Percentiles rank a stretch among this genome's conserved stretches.
Conservation (phyloP, 2,888 invertebrate species). For the Aleiodes leptofemur region DNA sequence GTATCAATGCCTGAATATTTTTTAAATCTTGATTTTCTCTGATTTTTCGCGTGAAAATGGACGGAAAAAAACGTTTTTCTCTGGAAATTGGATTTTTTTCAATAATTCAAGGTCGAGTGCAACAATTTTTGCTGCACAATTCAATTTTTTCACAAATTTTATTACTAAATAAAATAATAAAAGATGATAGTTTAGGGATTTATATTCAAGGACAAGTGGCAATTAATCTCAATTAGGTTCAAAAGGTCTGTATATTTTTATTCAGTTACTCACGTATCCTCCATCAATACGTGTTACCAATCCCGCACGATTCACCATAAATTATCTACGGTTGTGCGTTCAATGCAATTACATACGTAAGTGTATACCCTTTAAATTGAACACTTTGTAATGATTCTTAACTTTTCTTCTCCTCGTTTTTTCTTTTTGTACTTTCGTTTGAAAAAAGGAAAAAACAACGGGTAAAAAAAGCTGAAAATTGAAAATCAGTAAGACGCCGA, state of each 20-base stretch:
- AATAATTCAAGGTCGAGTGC: too few species aligned
- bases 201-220: conserved; percentile 33
- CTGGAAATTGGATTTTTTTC: too few species aligned
- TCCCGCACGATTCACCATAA: conserved; percentile 29
- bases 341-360: conserved; percentile 28
- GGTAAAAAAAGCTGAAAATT: conserved; percentile 18
- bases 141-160: too few species aligned
- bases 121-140: too few species aligned
- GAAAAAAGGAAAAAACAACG: neutral
- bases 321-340: conserved; percentile 33
- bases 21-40: too few species aligned
- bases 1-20: too few species aligned
- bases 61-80: too few species aligned
- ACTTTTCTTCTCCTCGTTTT: neutral
- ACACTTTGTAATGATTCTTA: conserved; percentile 27
- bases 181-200: conserved; percentile 26
- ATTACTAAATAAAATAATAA: conserved; percentile 6
- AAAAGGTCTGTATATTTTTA: conserved; percentile 12
- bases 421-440: neutral
- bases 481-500: conserved; percentile 19
- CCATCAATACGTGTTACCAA: conserved; percentile 31
- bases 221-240: conserved; percentile 41
- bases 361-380: conserved; percentile 10
- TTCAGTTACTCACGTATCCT: conserved; percentile 19
- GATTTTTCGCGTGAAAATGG: too few species aligned